These are phyloP conservation scores for Clanis bilineata DNA, from an alignment of 2,888 invertebrate species.

Conservation along the genomic window DNA sequence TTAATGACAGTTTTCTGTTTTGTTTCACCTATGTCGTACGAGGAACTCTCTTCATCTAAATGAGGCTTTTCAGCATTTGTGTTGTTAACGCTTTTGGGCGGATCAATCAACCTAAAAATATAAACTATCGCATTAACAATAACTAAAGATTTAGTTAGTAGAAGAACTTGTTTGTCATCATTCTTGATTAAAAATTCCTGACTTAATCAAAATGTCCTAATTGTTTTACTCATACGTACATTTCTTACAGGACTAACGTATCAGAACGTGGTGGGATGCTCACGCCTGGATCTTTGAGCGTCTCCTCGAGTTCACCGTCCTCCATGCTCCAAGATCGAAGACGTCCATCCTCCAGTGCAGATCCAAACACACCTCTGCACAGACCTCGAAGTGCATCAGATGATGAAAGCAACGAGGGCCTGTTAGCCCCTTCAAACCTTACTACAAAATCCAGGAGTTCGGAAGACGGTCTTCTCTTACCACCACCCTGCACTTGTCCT, in stretches of 20 bases:
- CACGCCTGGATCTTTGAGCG: slow-evolving; percentile 71
- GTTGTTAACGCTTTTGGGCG: too few species aligned
- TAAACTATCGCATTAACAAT: too few species aligned
- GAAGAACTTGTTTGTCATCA: too few species aligned
- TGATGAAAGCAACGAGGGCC: slow-evolving; percentile 68
- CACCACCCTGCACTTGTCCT: slow-evolving; percentile 91
- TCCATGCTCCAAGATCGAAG: slow-evolving; percentile 72
- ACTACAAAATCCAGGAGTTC: slow-evolving; percentile 72
- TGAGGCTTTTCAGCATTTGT: too few species aligned
- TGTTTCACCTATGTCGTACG: too few species aligned
- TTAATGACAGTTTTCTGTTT: too few species aligned
- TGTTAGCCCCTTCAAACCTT: slow-evolving; percentile 61
- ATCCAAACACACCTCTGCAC: slow-evolving; percentile 58
- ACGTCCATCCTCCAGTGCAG: slow-evolving; percentile 64
- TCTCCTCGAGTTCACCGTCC: slow-evolving; percentile 75
- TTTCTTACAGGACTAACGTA: slow-evolving; percentile 60
- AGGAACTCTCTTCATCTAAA: too few species aligned
- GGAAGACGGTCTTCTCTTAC: slow-evolving; percentile 81
- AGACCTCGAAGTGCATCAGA: slow-evolving; percentile 73
- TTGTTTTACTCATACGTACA: neutral
- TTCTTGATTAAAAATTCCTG: too few species aligned
- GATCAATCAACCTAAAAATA: too few species aligned
- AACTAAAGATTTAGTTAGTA: too few species aligned
- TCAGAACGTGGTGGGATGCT: slow-evolving; percentile 72
- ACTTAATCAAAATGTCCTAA: too few species aligned